Percentiles rank a stretch among this genome's conserved stretches.
phyloP scores from a whole-genome alignment of 2,888 invertebrate genomes.

The Polydrusus pterygomalis region DNA sequence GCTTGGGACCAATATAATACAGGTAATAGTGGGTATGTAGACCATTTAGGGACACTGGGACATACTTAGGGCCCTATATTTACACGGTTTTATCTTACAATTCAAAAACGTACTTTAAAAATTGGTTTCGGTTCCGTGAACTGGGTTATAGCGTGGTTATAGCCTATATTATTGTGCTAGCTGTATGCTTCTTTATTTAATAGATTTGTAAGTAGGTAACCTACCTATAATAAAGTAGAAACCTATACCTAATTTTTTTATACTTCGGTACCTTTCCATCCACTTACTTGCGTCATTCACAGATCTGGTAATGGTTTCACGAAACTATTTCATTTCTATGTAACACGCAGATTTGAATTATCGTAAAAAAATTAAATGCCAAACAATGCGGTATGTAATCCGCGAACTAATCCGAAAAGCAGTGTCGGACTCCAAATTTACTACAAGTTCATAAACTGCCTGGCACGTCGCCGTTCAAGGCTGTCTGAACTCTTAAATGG shows the following conservation, averaged over 20 bases:
- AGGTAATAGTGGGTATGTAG: too few species aligned
- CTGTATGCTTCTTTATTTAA: too few species aligned
- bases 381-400: constrained; percentile 33
- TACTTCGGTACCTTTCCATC: too few species aligned
- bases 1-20: too few species aligned
- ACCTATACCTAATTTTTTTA: background rate
- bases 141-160: too few species aligned
- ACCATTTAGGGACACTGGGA: too few species aligned
- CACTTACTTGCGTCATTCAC: background rate
- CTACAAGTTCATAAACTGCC: constrained; percentile 13
- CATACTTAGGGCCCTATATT: background rate
- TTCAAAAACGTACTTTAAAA: background rate
- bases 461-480: constrained; percentile 30
- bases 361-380: constrained; percentile 24
- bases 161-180: too few species aligned
- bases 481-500: constrained; percentile 37
- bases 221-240: too few species aligned
- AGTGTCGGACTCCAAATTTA: constrained; percentile 39
- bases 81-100: background rate
- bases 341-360: constrained; percentile 1
- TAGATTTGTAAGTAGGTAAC: too few species aligned
- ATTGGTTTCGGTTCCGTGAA: too few species aligned
- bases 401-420: constrained; percentile 30
- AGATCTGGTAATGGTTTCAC: background rate
- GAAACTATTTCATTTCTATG: constrained; percentile 8